Conservation (phyloP, 2,888 invertebrate species). For the Tortrix viridana region DNA sequence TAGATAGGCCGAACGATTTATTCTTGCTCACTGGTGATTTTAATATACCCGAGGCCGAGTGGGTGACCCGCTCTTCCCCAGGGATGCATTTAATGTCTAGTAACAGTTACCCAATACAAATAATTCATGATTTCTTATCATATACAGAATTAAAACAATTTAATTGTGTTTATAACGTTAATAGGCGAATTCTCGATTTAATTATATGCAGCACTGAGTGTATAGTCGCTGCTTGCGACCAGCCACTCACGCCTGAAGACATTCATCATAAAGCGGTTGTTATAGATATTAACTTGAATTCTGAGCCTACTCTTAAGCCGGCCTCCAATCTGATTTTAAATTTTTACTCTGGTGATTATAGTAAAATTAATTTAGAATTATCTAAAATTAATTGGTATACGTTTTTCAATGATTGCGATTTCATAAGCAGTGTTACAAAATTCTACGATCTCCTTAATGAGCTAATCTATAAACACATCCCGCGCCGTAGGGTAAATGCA, state of each 20-base stretch:
- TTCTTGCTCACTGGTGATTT: conserved; percentile 31
- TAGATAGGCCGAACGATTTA: conserved; percentile 12
- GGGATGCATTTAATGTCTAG: background rate
- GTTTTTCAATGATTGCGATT: background rate
- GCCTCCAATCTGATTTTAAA: background rate
- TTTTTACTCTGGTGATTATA: conserved; percentile 2
- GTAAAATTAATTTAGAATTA: background rate
- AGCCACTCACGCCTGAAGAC: conserved; percentile 10
- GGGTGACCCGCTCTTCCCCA: background rate
- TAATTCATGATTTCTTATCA: conserved; percentile 12
- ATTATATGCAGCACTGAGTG: conserved; percentile 1
- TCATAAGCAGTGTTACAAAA: background rate
- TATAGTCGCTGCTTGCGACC: background rate
- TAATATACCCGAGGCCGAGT: conserved; percentile 12
- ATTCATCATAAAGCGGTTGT: conserved; percentile 2
- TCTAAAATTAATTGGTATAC: background rate
- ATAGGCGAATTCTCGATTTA: conserved; percentile 12
- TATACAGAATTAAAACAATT: conserved; percentile 13
- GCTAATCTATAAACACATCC: conserved; percentile 23
- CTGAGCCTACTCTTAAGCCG: background rate
- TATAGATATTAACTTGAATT: background rate
- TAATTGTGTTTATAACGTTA: conserved; percentile 10
- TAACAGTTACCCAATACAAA: background rate
- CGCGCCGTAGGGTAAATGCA: conserved; percentile 11
- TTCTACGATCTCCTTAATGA: conserved; percentile 11